A percentile compares a stretch with the other conserved stretches of the same genome.
Evolutionary conservation across 2,113 vertebrate genomes (phyloP).

Genomic region (Protobothrops flavoviridis): DNA sequence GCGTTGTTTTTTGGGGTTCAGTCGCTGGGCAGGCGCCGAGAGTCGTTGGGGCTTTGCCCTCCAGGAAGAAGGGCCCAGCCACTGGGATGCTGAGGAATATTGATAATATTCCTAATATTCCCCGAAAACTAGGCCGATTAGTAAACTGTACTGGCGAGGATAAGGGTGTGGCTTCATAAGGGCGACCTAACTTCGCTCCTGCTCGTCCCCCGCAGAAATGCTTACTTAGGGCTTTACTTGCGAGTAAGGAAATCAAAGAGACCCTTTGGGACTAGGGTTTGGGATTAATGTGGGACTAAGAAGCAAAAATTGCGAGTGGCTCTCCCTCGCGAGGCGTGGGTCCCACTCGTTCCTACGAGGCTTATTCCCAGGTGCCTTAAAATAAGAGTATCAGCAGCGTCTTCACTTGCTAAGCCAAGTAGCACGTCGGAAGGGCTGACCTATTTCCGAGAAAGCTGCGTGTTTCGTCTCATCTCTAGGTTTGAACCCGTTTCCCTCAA

Average conservation of each 20-base stretch:
- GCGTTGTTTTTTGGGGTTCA: not conserved
- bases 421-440: too few relatives aligned
- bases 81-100: not conserved
- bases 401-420: too few relatives aligned
- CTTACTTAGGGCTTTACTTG: not conserved
- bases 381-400: too few relatives aligned
- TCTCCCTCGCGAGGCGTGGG: not conserved
- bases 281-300: not conserved
- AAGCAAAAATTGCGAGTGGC: not conserved
- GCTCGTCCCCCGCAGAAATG: not conserved
- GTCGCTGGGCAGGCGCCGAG: not conserved
- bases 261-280: too few relatives aligned
- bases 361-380: not conserved
- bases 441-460: too few relatives aligned
- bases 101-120: not conserved
- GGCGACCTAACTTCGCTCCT: not conserved
- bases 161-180: not conserved
- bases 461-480: too few relatives aligned
- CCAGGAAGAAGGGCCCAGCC: not conserved
- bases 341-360: not conserved
- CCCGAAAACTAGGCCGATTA: not conserved
- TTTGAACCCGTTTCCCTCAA: too few relatives aligned
- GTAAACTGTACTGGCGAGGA: not conserved
- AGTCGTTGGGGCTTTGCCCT: not conserved
- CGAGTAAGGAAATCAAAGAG: not conserved